Conservation (phyloP, 2,797 vertebrate species). For the Myotis pilosus region DNA sequence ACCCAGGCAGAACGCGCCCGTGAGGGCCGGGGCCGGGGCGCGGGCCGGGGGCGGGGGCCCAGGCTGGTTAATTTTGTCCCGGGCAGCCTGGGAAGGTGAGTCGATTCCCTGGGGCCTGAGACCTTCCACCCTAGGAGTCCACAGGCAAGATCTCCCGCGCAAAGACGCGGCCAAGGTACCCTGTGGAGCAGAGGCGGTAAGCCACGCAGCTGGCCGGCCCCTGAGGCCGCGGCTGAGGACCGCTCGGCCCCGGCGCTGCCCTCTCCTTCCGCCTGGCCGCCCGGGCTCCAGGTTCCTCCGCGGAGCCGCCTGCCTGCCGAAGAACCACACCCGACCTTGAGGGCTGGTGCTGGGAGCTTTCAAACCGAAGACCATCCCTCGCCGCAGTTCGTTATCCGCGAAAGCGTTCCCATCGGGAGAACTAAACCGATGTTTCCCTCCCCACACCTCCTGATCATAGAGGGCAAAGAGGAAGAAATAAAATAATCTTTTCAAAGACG, state of each 20-base stretch:
- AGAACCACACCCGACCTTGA: conserved; percentile 64
- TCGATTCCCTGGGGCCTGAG: conserved; percentile 35
- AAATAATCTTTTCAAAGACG: conserved; percentile 40
- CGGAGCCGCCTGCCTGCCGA: background rate
- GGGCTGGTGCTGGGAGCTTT: conserved; percentile 38
- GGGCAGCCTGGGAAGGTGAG: conserved; percentile 65
- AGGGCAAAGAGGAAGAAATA: conserved; percentile 14
- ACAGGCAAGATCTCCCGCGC: background rate
- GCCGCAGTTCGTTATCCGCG: background rate
- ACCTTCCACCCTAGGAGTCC: background rate
- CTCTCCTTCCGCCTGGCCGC: background rate
- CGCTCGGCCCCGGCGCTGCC: background rate
- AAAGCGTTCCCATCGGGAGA: conserved; percentile 53
- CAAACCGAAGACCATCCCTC: conserved; percentile 51
- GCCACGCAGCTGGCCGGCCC: background rate
- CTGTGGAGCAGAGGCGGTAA: conserved; percentile 17
- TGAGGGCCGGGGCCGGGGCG: conserved; percentile 47
- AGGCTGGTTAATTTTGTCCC: conserved; percentile 57
- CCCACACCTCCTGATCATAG: conserved; percentile 8
- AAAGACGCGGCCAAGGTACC: conserved; percentile 34
- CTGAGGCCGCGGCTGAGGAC: background rate
- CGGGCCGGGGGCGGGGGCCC: conserved; percentile 45
- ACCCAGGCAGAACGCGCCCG: conserved; percentile 55
- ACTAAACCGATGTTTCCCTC: conserved; percentile 43
- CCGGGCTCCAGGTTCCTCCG: background rate